These are phyloP conservation scores for Drosophila falleni DNA, from an alignment of 2,888 invertebrate species.

Conservation along the genomic window DNA sequence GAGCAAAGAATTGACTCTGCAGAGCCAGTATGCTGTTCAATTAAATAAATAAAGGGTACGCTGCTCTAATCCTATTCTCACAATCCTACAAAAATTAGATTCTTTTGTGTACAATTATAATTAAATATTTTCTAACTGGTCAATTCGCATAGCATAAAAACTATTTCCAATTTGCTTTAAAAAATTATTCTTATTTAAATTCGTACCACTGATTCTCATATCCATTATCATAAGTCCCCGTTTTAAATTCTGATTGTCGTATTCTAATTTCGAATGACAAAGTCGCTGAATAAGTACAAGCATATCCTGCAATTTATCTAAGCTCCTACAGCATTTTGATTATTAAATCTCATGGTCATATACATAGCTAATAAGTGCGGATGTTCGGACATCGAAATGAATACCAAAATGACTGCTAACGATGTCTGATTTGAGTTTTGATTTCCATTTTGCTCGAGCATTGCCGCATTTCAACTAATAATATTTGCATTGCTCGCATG, in stretches of 20 bases:
- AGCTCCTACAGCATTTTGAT: conserved; percentile 6
- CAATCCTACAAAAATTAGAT: too few relatives aligned
- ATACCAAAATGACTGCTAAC: conserved; percentile 62
- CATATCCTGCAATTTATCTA: conserved; percentile 6
- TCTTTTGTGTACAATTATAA: too few relatives aligned
- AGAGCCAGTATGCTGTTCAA: too few relatives aligned
- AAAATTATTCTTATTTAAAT: not conserved
- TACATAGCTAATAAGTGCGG: conserved; percentile 30
- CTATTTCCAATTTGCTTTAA: not conserved
- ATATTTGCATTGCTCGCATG: conserved; percentile 63
- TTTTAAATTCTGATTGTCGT: not conserved
- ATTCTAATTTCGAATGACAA: conserved; percentile 24
- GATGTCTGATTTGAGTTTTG: conserved; percentile 69
- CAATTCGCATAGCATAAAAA: too few relatives aligned
- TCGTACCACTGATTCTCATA: not conserved
- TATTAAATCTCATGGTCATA: conserved; percentile 24
- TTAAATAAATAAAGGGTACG: too few relatives aligned
- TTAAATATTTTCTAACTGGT: too few relatives aligned
- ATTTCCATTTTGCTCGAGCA: conserved; percentile 54
- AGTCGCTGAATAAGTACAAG: conserved; percentile 14
- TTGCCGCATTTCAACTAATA: conserved; percentile 64
- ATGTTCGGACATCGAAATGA: conserved; percentile 11
- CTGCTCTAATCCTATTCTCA: too few relatives aligned
- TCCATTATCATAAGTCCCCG: not conserved
- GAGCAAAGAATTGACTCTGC: too few relatives aligned